Base-by-base conservation (phyloP, 2,888 invertebrate species). In the Orgyia antiqua region DNA sequence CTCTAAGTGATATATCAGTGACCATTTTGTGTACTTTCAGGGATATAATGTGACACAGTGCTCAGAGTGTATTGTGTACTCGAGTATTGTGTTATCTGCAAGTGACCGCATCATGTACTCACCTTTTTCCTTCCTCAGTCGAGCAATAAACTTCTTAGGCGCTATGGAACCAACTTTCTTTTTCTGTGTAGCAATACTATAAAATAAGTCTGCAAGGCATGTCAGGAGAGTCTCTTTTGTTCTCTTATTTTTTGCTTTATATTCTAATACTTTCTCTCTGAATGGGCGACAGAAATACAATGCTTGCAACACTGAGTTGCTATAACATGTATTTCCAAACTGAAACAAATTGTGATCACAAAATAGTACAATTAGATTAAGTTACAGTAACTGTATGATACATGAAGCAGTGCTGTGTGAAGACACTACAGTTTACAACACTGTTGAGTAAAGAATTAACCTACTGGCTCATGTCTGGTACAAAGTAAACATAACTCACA, bases 301-400 rank as follows among this genome's bases (percentile, higher is more conserved):
- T 15, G 99, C 99, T 90, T 99, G 99, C 48, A 99, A 89, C 54
- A 99, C 99, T 24, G 99, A 99, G 86, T 99, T 99, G 77, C 98
- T 98, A 79, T 99, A 99, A 87, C 99, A 99, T 15, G 99, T 99
- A 86, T 99, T 99, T 54, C 99, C 99, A 89, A 99, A 99, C 94
- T 95, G 88, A 51, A 91, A 65, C 19, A 35, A 34, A 13, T n/a
- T n/a, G n/a, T n/a, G n/a, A n/a, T n/a, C n/a, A n/a, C n/a, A n/a
- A n/a, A n/a, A n/a, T n/a, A n/a, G n/a, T n/a, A n/a, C n/a, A n/a
- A n/a, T n/a, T n/a, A n/a, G n/a, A n/a, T n/a, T n/a, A n/a, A n/a
- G n/a, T n/a, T n/a, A n/a, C n/a, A n/a, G n/a, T n/a, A n/a, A n/a
- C n/a, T n/a, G n/a, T n/a, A n/a, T n/a, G n/a, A n/a, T n/a, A n/a